phyloP scores from a whole-genome alignment of 1,140 invertebrate genomes.

The Drosophila burlai region DNA sequence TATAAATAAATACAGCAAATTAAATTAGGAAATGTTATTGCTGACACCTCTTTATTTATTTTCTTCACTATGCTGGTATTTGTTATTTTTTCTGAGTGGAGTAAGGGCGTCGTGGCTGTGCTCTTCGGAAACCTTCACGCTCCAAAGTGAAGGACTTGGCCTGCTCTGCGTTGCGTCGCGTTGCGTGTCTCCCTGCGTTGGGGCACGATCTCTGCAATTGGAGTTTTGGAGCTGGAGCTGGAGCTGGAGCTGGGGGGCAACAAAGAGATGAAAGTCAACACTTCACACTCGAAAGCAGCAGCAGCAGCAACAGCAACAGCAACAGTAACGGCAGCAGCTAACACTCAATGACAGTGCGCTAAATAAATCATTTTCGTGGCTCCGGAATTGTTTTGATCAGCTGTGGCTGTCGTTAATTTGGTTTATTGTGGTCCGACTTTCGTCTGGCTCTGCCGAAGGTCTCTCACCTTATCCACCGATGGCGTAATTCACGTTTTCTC shows the following conservation, averaged over 20 bases:
- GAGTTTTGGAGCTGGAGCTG: conserved; percentile 22
- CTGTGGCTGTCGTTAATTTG: conserved; percentile 72
- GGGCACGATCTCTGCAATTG: conserved; percentile 40
- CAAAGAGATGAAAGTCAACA: conserved; percentile 81
- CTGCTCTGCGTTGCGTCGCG: conserved; percentile 50
- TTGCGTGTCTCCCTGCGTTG: conserved; percentile 51
- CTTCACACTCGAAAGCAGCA: conserved; percentile 61
- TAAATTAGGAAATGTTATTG: not conserved
- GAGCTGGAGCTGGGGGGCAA: conserved; percentile 23
- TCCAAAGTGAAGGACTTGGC: conserved; percentile 78
- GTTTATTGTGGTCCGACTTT: conserved; percentile 67
- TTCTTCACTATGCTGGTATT: not conserved
- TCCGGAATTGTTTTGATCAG: conserved; percentile 73
- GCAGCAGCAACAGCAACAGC: conserved; percentile 14
- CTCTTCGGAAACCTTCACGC: conserved; percentile 72
- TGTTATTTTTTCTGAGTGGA: conserved; percentile 24
- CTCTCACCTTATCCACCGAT: conserved; percentile 56
- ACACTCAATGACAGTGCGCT: conserved; percentile 74
- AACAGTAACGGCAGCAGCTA: conserved; percentile 11
- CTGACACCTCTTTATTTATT: conserved; percentile 1
- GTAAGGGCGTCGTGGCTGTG: conserved; percentile 23
- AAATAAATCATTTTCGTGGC: conserved; percentile 75
- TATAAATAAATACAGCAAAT: not conserved
- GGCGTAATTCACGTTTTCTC: conserved; percentile 63
- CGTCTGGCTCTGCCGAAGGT: conserved; percentile 57